These are phyloP conservation scores for Araneus ventricosus DNA, from an alignment of 1,140 invertebrate genomes.

Conservation along the genomic window DNA sequence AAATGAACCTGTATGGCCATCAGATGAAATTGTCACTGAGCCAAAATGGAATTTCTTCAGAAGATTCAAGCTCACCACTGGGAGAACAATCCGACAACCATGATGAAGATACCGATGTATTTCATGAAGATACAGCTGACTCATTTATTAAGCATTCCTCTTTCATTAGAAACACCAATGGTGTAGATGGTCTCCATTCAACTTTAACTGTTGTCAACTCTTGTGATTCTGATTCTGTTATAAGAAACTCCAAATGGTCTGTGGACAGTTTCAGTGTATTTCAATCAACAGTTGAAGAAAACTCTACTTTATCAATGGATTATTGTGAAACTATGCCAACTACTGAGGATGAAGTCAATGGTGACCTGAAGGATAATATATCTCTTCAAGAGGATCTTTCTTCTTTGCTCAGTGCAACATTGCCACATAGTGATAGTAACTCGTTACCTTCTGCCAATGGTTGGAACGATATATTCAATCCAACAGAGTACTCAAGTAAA, in stretches of 20 bases:
- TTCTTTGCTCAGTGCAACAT: constrained; percentile 35
- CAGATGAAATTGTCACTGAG: background rate
- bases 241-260: constrained; percentile 36
- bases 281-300: background rate
- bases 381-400: background rate
- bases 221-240: background rate
- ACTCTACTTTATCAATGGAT: constrained; percentile 22
- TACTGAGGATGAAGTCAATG: background rate
- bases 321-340: background rate
- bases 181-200: background rate
- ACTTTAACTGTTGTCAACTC: background rate
- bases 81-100: background rate
- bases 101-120: background rate
- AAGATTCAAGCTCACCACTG: background rate
- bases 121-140: background rate
- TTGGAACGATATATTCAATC: constrained; percentile 15
- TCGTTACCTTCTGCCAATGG: background rate
- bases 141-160: background rate
- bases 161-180: background rate
- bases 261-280: too few relatives aligned
- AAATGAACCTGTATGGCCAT: too few relatives aligned
- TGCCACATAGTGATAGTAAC: constrained; percentile 43
- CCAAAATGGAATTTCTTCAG: background rate
- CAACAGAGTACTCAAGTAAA: constrained; percentile 9
- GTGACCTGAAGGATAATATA: background rate